Evolutionary conservation across 1,140 invertebrate species (phyloP).

Genomic region (Caenorhabditis inopinata): DNA sequence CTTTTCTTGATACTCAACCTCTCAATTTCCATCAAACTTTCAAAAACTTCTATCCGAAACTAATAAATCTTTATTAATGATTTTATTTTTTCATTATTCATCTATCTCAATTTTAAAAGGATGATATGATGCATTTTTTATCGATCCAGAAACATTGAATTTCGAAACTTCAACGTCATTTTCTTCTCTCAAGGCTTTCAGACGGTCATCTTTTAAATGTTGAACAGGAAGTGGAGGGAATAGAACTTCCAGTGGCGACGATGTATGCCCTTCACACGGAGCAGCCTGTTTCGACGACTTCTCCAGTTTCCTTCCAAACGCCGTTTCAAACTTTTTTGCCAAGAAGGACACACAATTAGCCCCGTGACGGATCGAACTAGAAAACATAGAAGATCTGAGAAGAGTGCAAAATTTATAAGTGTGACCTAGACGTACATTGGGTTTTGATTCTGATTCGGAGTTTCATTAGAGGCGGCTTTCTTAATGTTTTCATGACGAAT

Average conservation of each 20-base stretch:
- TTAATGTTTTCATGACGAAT: neutral
- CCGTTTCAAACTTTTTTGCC: neutral
- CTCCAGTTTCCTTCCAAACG: neutral
- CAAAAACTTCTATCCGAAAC: no score
- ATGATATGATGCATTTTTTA: neutral
- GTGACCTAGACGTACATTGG: no score
- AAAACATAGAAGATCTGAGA: constrained; percentile 18
- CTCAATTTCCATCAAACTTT: neutral
- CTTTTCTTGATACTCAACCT: neutral
- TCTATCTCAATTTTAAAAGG: neutral
- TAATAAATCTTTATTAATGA: neutral
- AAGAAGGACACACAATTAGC: neutral
- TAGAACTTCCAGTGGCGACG: neutral
- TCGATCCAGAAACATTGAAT: neutral
- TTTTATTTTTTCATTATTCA: neutral
- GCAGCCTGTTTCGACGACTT: neutral
- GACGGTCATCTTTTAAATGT: neutral
- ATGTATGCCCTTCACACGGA: neutral
- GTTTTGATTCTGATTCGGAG: no score
- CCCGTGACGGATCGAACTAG: neutral
- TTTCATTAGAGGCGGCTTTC: no score
- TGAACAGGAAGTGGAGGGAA: neutral
- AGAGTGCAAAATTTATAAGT: neutral
- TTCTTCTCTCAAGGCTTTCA: no score
- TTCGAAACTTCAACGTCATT: no score